Conservation (phyloP, 2,797 vertebrate genomes). For the Chelidonichthys spinosus region DNA sequence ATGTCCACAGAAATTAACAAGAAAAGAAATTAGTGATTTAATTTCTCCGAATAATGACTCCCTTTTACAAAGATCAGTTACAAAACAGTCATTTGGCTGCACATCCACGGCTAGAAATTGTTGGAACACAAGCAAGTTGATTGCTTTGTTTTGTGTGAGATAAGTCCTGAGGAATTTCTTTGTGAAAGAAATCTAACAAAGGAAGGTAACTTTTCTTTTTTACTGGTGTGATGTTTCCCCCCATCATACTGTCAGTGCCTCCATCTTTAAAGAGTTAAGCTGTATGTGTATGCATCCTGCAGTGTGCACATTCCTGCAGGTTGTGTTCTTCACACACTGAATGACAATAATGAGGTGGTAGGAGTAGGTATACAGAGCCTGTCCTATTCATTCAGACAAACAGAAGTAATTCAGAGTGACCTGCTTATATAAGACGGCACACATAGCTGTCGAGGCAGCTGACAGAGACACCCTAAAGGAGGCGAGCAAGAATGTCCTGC, state of each 20-base stretch:
- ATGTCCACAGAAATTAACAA: not conserved
- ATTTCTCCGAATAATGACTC: not conserved
- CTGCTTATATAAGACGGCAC: constrained; percentile 73
- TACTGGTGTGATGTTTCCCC: not conserved
- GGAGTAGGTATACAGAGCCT: constrained; percentile 21
- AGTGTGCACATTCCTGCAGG: not conserved
- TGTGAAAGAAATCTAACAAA: not conserved
- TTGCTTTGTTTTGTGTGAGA: not conserved
- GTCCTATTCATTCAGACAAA: constrained; percentile 60
- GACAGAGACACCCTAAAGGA: constrained; percentile 72
- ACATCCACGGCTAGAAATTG: not conserved
- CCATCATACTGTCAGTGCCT: not conserved
- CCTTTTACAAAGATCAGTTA: constrained; percentile 14
- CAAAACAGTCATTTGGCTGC: constrained; percentile 3
- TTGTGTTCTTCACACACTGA: not conserved
- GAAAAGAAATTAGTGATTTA: constrained; percentile 9
- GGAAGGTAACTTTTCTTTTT: not conserved
- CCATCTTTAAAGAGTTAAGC: not conserved
- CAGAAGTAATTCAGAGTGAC: constrained; percentile 68
- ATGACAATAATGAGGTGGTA: constrained; percentile 20
- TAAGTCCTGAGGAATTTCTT: no score
- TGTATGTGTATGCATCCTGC: not conserved
- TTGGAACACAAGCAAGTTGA: constrained; percentile 5
- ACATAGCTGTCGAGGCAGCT: constrained; percentile 49
- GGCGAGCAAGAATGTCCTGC: constrained; percentile 53